Percentiles rank a stretch among this genome's conserved stretches.
Conservation (phyloP, 2,888 invertebrate species). For the Drosophila aldrichi region DNA sequence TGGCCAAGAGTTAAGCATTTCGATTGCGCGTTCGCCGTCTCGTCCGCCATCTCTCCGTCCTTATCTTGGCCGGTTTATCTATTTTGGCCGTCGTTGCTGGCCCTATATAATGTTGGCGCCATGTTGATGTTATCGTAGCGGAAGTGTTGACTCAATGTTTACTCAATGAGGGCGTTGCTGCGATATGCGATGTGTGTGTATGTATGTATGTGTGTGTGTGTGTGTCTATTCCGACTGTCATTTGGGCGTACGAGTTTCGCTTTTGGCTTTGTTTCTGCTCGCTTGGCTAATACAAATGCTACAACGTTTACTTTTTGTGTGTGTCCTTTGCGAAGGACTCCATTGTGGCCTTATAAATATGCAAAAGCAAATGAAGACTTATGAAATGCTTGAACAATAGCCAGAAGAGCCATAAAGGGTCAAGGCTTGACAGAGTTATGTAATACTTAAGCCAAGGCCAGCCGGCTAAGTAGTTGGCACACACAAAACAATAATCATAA, state of each 20-base stretch:
- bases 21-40: slow-evolving; percentile 24
- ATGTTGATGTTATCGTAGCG: slow-evolving; percentile 77
- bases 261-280: slow-evolving; percentile 48
- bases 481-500: slow-evolving; percentile 4
- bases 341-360: slow-evolving; percentile 62
- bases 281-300: slow-evolving; percentile 61
- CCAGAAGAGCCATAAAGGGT: slow-evolving; percentile 35
- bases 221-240: slow-evolving; percentile 55
- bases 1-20: slow-evolving; percentile 67
- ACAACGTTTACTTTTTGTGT: slow-evolving; percentile 25
- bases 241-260: slow-evolving; percentile 41
- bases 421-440: slow-evolving; percentile 42
- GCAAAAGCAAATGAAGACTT: slow-evolving; percentile 51
- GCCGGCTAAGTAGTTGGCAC: slow-evolving; percentile 6
- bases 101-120: slow-evolving; percentile 77
- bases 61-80: slow-evolving; percentile 71
- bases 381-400: slow-evolving; percentile 47
- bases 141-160: slow-evolving; percentile 81
- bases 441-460: slow-evolving; percentile 27
- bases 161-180: slow-evolving; percentile 78
- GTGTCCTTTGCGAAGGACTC: slow-evolving; percentile 15
- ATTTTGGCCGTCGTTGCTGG: slow-evolving; percentile 66
- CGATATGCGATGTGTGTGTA: slow-evolving; percentile 60
- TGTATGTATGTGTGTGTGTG: slow-evolving; percentile 28
- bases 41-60: background rate